These are phyloP conservation scores for Tragelaphus scriptus DNA, from an alignment of 2,113 vertebrate genomes.

Conservation along the genomic window DNA sequence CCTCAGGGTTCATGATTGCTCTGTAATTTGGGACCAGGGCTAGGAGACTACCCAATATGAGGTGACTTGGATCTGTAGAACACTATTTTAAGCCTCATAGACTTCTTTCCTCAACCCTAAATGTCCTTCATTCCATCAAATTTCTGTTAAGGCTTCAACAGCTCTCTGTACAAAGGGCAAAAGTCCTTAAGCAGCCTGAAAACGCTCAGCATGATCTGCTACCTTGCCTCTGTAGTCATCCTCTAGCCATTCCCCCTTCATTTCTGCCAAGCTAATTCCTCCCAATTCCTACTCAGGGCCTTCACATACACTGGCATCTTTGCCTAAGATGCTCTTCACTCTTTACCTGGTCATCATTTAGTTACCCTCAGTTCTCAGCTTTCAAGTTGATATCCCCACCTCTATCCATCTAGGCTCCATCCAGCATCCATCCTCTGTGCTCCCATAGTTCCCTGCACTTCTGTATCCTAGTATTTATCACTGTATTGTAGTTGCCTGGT, in stretches of 20 bases:
- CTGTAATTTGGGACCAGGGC: not conserved
- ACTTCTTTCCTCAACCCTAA: not conserved
- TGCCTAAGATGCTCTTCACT: not conserved
- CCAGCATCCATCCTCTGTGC: not conserved
- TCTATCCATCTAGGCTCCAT: not conserved
- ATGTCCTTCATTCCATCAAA: not conserved
- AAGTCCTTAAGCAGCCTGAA: not conserved
- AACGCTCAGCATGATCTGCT: not conserved
- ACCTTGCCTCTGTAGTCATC: not conserved
- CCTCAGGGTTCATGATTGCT: not conserved
- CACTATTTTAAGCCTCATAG: not conserved
- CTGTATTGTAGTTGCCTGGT: conserved; percentile 55
- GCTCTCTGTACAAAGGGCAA: not conserved
- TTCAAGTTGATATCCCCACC: not conserved
- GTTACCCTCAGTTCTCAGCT: not conserved
- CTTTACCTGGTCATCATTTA: not conserved
- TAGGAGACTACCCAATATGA: not conserved
- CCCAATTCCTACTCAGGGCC: not conserved
- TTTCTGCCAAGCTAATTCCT: not conserved
- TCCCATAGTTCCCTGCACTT: conserved; percentile 6
- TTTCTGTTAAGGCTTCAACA: not conserved
- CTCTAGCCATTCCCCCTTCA: not conserved
- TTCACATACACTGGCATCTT: not conserved
- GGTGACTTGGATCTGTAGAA: not conserved
- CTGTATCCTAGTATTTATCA: conserved; percentile 25